A percentile compares a stretch with the other conserved stretches of the same genome.
These are phyloP conservation scores for Drosophila mojavensis DNA, from an alignment of 1,140 invertebrate genomes.

Conservation along the genomic window DNA sequence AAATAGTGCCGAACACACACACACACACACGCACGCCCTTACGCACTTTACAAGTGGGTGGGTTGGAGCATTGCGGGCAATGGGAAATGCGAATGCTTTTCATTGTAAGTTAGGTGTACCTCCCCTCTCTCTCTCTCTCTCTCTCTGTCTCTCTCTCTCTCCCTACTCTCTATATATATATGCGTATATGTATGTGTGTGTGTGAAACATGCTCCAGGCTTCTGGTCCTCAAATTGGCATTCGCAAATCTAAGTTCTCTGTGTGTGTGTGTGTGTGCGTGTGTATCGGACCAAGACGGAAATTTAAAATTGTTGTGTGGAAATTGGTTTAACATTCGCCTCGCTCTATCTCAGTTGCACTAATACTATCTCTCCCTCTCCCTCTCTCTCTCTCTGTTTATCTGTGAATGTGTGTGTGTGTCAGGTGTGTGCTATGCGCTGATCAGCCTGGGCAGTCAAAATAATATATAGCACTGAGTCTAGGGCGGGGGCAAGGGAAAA, in stretches of 20 bases:
- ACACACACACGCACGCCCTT: slow-evolving; percentile 34
- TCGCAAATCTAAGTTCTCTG: slow-evolving; percentile 66
- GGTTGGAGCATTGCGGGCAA: slow-evolving; percentile 24
- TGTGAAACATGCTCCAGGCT: slow-evolving; percentile 30
- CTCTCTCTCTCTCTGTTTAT: background rate
- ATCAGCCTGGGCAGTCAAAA: slow-evolving; percentile 49
- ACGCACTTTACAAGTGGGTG: slow-evolving; percentile 57
- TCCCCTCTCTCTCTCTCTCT: slow-evolving; percentile 3
- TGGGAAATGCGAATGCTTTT: slow-evolving; percentile 55
- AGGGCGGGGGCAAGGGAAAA: background rate
- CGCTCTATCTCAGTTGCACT: background rate
- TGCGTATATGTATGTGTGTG: slow-evolving; percentile 15
- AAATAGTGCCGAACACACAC: slow-evolving; percentile 65
- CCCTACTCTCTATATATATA: background rate
- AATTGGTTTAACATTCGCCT: slow-evolving; percentile 68
- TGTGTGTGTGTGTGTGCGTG: slow-evolving; percentile 17
- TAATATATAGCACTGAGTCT: slow-evolving; percentile 47
- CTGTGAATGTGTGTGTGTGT: slow-evolving; percentile 9
- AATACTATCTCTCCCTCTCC: background rate
- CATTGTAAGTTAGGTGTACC: slow-evolving; percentile 68
- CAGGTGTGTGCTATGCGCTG: slow-evolving; percentile 43
- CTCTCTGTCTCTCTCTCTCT: background rate
- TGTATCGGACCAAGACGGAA: slow-evolving; percentile 54
- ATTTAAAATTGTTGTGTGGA: slow-evolving; percentile 77
- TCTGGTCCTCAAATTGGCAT: slow-evolving; percentile 62